These are phyloP conservation scores for Pocillopora verrucosa DNA, from an alignment of 64 coral and sea anemone species.

Conservation along the genomic window DNA sequence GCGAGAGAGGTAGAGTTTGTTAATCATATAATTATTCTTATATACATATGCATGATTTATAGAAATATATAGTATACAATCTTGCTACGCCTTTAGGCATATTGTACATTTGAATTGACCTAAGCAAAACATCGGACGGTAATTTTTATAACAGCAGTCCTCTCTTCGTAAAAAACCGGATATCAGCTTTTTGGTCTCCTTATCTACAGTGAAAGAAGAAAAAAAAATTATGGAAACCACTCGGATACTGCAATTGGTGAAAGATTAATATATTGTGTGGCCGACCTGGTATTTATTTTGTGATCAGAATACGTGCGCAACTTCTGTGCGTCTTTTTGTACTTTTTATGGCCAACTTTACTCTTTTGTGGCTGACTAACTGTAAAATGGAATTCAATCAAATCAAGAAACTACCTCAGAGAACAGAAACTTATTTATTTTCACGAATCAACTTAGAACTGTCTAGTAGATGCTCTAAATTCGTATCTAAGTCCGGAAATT, in stretches of 20 bases:
- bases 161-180: conserved; percentile 36
- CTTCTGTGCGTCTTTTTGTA: conserved; percentile 29
- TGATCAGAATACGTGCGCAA: conserved; percentile 36
- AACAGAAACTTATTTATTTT: conserved; percentile 37
- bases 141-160: conserved; percentile 48
- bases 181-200: conserved; percentile 17
- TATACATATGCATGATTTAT: conserved; percentile 53
- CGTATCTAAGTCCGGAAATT: conserved; percentile 1
- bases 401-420: not conserved
- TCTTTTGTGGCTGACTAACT: not conserved
- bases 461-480: not conserved
- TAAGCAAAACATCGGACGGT: conserved; percentile 1
- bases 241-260: not conserved
- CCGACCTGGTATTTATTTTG: conserved; percentile 50
- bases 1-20: not conserved
- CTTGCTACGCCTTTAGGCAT: conserved; percentile 22
- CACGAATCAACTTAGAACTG: not conserved
- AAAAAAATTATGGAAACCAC: conserved; percentile 7
- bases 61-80: conserved; percentile 36
- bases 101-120: conserved; percentile 35
- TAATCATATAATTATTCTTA: conserved; percentile 50
- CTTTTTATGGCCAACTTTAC: conserved; percentile 13
- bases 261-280: conserved; percentile 49
- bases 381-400: conserved; percentile 5
- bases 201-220: conserved; percentile 30